Base-by-base conservation (phyloP, 2,888 invertebrate species). In the Synanthedon vespiformis region DNA sequence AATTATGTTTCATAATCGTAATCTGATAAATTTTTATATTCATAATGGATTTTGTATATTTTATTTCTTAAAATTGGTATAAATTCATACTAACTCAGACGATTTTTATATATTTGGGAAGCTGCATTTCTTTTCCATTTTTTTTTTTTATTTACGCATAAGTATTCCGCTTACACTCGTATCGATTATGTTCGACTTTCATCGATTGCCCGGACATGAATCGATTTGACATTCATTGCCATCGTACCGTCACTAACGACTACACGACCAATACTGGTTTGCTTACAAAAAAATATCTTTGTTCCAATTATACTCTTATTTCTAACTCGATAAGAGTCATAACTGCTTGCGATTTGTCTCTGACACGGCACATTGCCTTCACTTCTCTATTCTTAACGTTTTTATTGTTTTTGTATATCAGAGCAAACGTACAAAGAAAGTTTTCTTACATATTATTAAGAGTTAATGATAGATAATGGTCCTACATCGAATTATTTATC, bases 161-260 rank as follows among this genome's bases (percentile, higher is more conserved):
- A 34, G 2, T 34, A 34, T 34, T 34, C 34, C 34, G 34, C 6
- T 34, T 34, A 48, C 18, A 16, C 16, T 16, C 16, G 16, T 16
- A 22, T 48, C 44, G 44, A 48, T 48, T 48, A 48, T 48, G 12
- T 58, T 50, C 55, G 55, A 65, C 71, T 71, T 71, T 71, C 71
- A 61, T 65, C 55, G 50, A 41, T 34, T 51, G 55, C 34, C 52
- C 52, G 52, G 54, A 49, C 52, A 13, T 48, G 34, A 53, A 40
- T 53, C 41, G 13, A 49, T 50, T 49, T 50, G 55, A 52, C 57
- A 56, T 49, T 51, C 44, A 57, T 57, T 41, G 48, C 48, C 55
- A 48, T 27, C 57, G 53, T 52, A 59, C 54, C 59, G 56, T 56
- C 40, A 55, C 59, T 59, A 59, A 61, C 54, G 48, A 52, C 18